Base-by-base conservation (phyloP, 2,113 vertebrate species). In the Tretioscincus oriximinensis region DNA sequence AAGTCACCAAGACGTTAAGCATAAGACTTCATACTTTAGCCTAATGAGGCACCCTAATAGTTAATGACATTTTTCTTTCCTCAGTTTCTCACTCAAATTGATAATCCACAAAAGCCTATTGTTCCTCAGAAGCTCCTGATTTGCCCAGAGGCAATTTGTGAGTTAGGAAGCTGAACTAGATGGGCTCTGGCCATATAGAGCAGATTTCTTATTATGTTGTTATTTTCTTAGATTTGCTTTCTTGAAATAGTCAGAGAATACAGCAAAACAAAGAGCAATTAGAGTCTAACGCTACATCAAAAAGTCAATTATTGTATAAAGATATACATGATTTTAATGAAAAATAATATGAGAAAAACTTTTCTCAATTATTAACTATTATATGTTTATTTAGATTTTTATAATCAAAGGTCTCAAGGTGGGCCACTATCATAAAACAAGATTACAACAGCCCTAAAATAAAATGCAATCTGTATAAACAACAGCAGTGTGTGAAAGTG, bases 71-170 rank as follows among this genome's bases (percentile, higher is more conserved):
- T 65, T 20, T 69, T 60, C 84, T 14, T 58, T 10, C 0, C 72
- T 86, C 31, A 73, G 1, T 73, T 89, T 89, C 67, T 76, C 35
- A 69, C 45, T 35, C 35, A 41, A 66, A 83, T 77, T 28, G 47
- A 67, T 64, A 70, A 82, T 78, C 4, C 21, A 16, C 60, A 45
- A 41, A 76, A 58, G 54, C 54, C 18, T 18, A 18, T 58, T 5
- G 5, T 16, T 58, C 54, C 54, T 58, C 54, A 58, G 54, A 58
- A 18, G 54, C 54, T 58, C 54, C 54, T 18, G 54, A 58, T 45
- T 26, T 63, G 24, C 31, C 35, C 35, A 41, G 35, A 41, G 35
- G 35, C 35, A 41, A 41, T 41, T 41, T 41, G 35, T 5, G 5
- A 41, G 35, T 41, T 41, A 41, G 35, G 35, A 41, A 41, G 35